Evolutionary conservation across 1,140 invertebrate genomes (phyloP).

Genomic region (Leptonema lineaticorne): DNA sequence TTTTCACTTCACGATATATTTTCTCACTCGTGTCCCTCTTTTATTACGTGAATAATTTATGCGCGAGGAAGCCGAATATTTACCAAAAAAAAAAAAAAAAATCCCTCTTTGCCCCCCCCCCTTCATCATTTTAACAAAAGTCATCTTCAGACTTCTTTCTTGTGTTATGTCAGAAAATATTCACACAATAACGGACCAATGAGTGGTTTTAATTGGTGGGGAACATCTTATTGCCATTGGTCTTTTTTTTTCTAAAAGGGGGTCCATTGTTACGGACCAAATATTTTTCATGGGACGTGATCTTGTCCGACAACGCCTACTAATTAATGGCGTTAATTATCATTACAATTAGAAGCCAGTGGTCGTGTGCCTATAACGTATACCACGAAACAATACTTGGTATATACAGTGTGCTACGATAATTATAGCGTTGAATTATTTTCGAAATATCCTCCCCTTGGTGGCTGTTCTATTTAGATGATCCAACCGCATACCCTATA

Average conservation of each 20-base stretch:
- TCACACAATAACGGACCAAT: background rate
- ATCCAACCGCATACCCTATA: no score
- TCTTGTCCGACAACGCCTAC: background rate
- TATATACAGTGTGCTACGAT: no score
- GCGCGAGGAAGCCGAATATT: no score
- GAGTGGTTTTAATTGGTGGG: background rate
- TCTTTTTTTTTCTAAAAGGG: background rate
- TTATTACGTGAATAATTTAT: background rate
- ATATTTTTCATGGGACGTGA: background rate
- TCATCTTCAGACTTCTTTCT: no score
- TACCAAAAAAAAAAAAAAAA: no score
- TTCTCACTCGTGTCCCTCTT: background rate
- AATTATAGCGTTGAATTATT: no score
- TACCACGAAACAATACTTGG: no score
- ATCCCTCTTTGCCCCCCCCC: no score
- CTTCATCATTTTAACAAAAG: no score
- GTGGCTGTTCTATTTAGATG: no score
- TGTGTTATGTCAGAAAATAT: background rate
- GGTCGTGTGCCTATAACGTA: background rate
- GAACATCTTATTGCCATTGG: background rate
- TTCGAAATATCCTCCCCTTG: no score
- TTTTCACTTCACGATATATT: background rate
- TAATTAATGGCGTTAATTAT: conserved; percentile 1
- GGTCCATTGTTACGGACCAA: background rate
- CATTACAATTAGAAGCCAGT: background rate